Conservation (phyloP, 2,888 invertebrate genomes). For the Ischnura elegans region DNA sequence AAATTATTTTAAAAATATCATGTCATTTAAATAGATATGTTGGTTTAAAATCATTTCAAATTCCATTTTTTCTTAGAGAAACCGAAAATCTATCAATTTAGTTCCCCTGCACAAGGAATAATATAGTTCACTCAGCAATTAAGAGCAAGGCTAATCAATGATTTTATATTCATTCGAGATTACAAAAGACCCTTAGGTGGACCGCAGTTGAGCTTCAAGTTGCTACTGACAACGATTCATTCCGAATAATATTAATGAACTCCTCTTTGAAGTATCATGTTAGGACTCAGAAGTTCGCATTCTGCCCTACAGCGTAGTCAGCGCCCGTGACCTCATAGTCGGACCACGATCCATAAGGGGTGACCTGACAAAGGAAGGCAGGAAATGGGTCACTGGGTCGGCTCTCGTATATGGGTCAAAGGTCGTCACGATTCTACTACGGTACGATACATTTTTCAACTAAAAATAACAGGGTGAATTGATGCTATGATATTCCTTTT, state of each 20-base stretch:
- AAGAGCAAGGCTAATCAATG: no score
- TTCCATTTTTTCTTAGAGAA: no score
- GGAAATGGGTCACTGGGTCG: conserved; percentile 18
- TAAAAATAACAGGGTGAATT: neutral
- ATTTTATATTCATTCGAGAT: no score
- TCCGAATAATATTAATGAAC: neutral
- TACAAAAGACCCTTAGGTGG: no score
- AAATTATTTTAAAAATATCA: no score
- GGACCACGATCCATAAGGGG: conserved; percentile 20
- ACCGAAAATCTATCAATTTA: no score
- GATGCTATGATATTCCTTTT: neutral
- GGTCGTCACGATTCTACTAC: neutral
- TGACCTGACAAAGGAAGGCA: neutral
- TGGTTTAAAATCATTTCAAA: no score
- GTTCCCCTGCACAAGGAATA: no score
- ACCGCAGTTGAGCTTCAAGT: no score
- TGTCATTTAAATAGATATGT: no score
- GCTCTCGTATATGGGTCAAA: neutral
- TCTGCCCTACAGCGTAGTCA: neutral
- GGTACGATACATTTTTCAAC: neutral
- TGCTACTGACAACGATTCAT: no score
- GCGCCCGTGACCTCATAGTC: conserved; percentile 10
- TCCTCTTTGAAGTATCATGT: neutral
- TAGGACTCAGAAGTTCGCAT: neutral
- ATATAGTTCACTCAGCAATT: no score